These are phyloP conservation scores for Actinostola sp. DNA, from an alignment of 92 coral and sea anemone genomes.

Conservation along the genomic window DNA sequence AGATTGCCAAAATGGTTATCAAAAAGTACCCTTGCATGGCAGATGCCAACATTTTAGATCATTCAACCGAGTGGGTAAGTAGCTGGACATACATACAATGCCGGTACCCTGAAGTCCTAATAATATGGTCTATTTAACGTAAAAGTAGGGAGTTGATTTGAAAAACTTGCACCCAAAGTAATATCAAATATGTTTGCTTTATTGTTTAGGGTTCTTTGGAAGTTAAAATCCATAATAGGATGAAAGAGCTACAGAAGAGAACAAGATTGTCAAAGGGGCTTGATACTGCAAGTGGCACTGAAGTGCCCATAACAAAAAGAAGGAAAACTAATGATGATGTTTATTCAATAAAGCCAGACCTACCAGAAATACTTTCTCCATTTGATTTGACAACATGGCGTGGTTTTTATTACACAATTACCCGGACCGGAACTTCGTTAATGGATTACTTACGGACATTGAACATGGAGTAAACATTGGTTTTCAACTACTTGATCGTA, in stretches of 20 bases:
- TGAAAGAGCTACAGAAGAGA: background rate
- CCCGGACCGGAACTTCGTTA: conserved; percentile 28
- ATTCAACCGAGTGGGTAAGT: conserved; percentile 31
- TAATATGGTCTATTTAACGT: no score
- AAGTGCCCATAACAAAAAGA: background rate
- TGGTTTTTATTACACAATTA: background rate
- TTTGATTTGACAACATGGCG: conserved; percentile 10
- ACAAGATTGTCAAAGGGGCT: background rate
- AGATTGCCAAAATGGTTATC: conserved; percentile 29
- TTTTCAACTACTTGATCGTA: background rate
- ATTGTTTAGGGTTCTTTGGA: conserved; percentile 1
- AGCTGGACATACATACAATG: no score
- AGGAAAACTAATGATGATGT: no score
- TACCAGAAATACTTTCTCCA: background rate
- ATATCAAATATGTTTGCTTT: no score
- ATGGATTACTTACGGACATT: background rate
- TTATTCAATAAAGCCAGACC: conserved; percentile 2
- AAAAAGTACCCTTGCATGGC: conserved; percentile 31
- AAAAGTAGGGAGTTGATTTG: no score
- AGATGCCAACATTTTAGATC: conserved; percentile 21
- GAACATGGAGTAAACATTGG: conserved; percentile 24
- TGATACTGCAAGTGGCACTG: no score
- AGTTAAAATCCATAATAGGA: background rate
- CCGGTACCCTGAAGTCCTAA: no score
- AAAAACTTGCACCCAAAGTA: no score